These are phyloP conservation scores for Heliconius hortense DNA, from an alignment of 2,888 invertebrate genomes.

Conservation along the genomic window DNA sequence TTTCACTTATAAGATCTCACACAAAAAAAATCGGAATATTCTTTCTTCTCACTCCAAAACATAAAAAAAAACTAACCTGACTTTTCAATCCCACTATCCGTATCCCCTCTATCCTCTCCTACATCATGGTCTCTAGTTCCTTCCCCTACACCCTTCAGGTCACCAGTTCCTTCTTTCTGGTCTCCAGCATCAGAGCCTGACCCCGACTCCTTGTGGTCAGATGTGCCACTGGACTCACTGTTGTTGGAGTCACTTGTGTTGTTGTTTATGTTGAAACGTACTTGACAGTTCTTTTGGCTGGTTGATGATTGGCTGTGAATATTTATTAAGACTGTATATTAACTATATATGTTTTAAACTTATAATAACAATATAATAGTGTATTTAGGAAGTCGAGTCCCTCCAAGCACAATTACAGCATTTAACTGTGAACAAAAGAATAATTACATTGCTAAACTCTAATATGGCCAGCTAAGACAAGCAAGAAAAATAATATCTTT, in stretches of 20 bases:
- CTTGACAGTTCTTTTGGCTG: constrained; percentile 51
- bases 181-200: constrained; percentile 27
- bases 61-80: constrained; percentile 27
- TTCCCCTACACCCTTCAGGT: constrained; percentile 25
- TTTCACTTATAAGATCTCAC: too few relatives aligned
- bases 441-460: too few relatives aligned
- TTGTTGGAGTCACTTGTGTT: constrained; percentile 62
- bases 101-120: constrained; percentile 14
- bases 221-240: constrained; percentile 59
- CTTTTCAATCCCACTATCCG: constrained; percentile 24
- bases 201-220: constrained; percentile 31
- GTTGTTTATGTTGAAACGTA: constrained; percentile 59
- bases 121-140: constrained; percentile 22
- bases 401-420: too few relatives aligned
- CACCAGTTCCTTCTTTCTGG: constrained; percentile 36
- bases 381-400: too few relatives aligned
- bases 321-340: too few relatives aligned
- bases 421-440: too few relatives aligned
- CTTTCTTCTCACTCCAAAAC: not conserved
- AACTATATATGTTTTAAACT: too few relatives aligned
- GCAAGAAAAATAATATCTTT: too few relatives aligned
- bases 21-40: too few relatives aligned
- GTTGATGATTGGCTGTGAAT: constrained; percentile 57
- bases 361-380: too few relatives aligned
- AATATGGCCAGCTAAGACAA: too few relatives aligned